These are phyloP conservation scores for Gobionotothen gibberifrons DNA, from an alignment of 2,797 vertebrate genomes.

Conservation along the genomic window DNA sequence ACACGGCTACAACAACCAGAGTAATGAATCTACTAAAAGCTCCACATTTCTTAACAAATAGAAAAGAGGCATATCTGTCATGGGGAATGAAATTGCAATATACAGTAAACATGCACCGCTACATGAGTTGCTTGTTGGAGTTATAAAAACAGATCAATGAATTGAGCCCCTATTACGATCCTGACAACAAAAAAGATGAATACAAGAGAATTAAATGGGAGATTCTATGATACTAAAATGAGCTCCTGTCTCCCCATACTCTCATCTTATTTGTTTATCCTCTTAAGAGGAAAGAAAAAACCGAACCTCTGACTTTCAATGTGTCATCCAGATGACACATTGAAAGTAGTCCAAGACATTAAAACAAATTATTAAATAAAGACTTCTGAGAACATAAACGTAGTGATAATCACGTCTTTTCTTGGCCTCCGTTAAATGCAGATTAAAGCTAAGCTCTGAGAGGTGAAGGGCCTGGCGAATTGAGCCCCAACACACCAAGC, in stretches of 20 bases:
- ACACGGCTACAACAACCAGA: slow-evolving; percentile 40
- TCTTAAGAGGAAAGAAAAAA: slow-evolving; percentile 41
- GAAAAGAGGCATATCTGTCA: slow-evolving; percentile 18
- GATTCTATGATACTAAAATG: slow-evolving; percentile 46
- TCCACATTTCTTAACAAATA: slow-evolving; percentile 27
- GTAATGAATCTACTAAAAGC: slow-evolving; percentile 47
- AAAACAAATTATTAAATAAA: slow-evolving; percentile 80
- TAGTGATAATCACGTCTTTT: slow-evolving; percentile 73
- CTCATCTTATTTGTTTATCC: slow-evolving; percentile 65
- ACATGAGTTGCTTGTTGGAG: slow-evolving; percentile 32
- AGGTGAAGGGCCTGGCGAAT: slow-evolving; percentile 85
- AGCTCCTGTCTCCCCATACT: slow-evolving; percentile 35
- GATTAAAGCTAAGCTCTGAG: slow-evolving; percentile 82
- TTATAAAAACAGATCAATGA: slow-evolving; percentile 42
- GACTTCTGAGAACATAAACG: slow-evolving; percentile 66
- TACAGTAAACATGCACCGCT: slow-evolving; percentile 14
- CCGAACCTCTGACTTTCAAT: slow-evolving; percentile 54
- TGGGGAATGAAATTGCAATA: slow-evolving; percentile 7
- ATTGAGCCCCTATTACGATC: slow-evolving; percentile 30
- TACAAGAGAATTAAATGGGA: slow-evolving; percentile 40
- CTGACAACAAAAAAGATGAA: not conserved
- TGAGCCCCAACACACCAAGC: slow-evolving; percentile 76
- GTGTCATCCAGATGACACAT: slow-evolving; percentile 64
- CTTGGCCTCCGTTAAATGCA: slow-evolving; percentile 77
- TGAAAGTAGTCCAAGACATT: slow-evolving; percentile 65